Evolutionary conservation across 2,797 vertebrate genomes (phyloP).

Genomic region (Enteromius fasciolatus): DNA sequence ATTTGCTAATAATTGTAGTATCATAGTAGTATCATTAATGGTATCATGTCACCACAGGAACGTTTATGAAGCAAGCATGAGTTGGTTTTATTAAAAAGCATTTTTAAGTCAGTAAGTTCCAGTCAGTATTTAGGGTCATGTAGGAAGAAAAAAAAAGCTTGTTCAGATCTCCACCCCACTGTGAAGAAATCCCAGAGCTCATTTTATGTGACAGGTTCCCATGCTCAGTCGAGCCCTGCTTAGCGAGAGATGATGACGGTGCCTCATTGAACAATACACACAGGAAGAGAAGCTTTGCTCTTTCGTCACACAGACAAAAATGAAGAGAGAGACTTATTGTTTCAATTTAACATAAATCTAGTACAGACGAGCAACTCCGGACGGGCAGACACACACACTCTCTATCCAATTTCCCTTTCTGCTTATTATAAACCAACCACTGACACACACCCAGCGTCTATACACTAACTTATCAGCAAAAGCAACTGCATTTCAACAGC

Average conservation of each 20-base stretch:
- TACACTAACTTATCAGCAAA: not conserved
- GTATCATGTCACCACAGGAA: not conserved
- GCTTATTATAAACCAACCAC: not conserved
- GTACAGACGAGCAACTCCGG: constrained; percentile 2
- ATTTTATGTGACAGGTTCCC: constrained; percentile 49
- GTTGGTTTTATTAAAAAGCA: not conserved
- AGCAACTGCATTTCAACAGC: constrained; percentile 33
- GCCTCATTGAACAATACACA: constrained; percentile 46
- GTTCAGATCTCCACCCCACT: constrained; percentile 3
- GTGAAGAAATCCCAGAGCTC: constrained; percentile 44
- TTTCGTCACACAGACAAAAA: constrained; percentile 26
- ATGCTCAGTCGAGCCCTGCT: constrained; percentile 35
- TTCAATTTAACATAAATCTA: constrained; percentile 19
- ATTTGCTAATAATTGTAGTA: not conserved
- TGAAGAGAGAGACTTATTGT: constrained; percentile 23
- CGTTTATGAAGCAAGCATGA: not conserved
- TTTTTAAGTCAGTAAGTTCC: not conserved
- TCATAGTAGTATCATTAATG: too few species aligned
- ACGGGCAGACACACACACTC: not conserved
- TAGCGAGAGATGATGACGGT: constrained; percentile 33
- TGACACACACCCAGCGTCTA: not conserved
- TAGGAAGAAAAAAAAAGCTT: not conserved
- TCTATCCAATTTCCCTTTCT: not conserved
- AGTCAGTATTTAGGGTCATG: constrained; percentile 10
- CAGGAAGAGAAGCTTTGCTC: constrained; percentile 47